These are phyloP conservation scores for Apogon hyalosoma DNA, from an alignment of 2,797 vertebrate species.

Conservation along the genomic window DNA sequence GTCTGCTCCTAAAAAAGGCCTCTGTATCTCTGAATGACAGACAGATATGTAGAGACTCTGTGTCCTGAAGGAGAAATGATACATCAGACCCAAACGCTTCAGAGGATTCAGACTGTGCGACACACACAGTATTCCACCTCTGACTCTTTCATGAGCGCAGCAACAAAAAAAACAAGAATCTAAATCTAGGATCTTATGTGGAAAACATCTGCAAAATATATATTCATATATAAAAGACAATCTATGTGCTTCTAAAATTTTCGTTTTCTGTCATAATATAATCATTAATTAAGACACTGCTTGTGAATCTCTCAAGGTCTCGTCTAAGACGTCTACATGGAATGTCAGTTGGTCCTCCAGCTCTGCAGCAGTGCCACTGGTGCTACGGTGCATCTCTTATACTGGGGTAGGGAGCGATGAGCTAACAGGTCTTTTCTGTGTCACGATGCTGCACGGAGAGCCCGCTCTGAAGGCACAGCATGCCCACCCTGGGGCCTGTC, in stretches of 20 bases:
- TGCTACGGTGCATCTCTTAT: conserved; percentile 63
- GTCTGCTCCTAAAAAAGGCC: conserved; percentile 41
- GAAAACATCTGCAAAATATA: conserved; percentile 87
- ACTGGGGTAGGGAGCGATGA: conserved; percentile 25
- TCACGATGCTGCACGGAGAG: conserved; percentile 53
- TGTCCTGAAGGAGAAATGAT: conserved; percentile 61
- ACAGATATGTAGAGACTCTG: conserved; percentile 37
- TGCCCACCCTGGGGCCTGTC: conserved; percentile 56
- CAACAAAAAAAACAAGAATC: conserved; percentile 52
- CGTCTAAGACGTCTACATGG: conserved; percentile 66
- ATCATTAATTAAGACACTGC: conserved; percentile 77
- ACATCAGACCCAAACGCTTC: conserved; percentile 54
- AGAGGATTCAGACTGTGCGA: conserved; percentile 43
- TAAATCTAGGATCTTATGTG: conserved; percentile 78
- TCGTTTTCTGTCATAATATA: conserved; percentile 76
- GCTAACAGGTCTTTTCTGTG: conserved; percentile 49
- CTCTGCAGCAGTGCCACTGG: conserved; percentile 37
- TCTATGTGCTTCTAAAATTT: conserved; percentile 83
- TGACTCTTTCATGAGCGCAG: conserved; percentile 42
- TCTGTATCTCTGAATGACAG: conserved; percentile 46
- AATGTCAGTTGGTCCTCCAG: conserved; percentile 68
- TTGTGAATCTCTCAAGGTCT: conserved; percentile 79
- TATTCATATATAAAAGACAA: conserved; percentile 82
- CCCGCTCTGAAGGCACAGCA: conserved; percentile 71
- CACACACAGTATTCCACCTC: conserved; percentile 43